These are phyloP conservation scores for Deroplatys truncata DNA, from an alignment of 2,888 invertebrate species.

Conservation along the genomic window DNA sequence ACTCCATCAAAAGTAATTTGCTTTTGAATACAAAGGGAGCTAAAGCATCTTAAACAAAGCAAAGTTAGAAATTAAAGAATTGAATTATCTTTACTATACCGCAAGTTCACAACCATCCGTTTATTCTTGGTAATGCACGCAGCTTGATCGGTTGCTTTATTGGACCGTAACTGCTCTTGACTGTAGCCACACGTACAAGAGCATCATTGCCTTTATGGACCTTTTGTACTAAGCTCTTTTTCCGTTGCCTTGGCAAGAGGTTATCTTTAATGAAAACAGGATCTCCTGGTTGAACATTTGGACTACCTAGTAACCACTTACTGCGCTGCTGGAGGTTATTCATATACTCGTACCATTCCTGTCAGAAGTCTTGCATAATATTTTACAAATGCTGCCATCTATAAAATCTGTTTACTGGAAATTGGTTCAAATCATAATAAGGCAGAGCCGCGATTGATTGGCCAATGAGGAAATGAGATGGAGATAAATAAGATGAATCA, in stretches of 20 bases:
- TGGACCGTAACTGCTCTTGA: not conserved
- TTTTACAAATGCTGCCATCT: conserved; percentile 34
- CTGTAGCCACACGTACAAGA: conserved; percentile 31
- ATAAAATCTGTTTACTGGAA: conserved; percentile 29
- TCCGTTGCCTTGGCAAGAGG: conserved; percentile 36
- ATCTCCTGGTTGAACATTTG: conserved; percentile 30
- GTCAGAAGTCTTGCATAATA: conserved; percentile 33
- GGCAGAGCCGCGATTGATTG: too few species aligned
- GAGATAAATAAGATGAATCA: conserved; percentile 34
- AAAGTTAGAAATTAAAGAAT: too few species aligned
- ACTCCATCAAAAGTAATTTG: too few species aligned
- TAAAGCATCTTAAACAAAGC: too few species aligned
- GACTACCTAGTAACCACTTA: conserved; percentile 31
- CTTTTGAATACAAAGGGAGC: too few species aligned
- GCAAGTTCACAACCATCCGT: too few species aligned
- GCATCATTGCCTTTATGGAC: conserved; percentile 36
- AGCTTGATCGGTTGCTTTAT: too few species aligned
- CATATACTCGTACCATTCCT: conserved; percentile 34
- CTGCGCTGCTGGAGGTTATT: conserved; percentile 35
- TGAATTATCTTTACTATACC: too few species aligned
- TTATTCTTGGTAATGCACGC: too few species aligned
- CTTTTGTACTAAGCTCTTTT: conserved; percentile 33
- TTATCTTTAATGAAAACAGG: conserved; percentile 36
- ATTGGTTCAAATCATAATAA: too few species aligned
- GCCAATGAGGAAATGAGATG: conserved; percentile 37